A percentile compares a stretch with the other conserved stretches of the same genome.
These are phyloP conservation scores for Falco concolor DNA, from an alignment of 2,797 vertebrate genomes.

Conservation along the genomic window DNA sequence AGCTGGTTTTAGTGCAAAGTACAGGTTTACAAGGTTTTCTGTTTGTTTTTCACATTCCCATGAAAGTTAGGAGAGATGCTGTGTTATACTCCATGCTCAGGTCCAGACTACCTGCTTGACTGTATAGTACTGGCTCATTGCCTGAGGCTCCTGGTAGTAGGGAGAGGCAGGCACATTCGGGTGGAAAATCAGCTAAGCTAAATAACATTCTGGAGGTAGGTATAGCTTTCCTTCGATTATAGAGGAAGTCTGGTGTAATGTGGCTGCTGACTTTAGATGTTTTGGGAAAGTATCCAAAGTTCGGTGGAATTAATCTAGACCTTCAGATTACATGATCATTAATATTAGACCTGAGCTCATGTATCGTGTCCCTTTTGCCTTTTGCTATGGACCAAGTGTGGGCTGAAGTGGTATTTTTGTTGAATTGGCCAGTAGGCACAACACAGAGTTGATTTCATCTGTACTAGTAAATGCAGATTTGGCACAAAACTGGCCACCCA, in stretches of 20 bases:
- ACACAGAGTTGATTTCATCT: background rate
- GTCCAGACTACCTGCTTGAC: background rate
- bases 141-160: background rate
- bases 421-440: background rate
- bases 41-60: background rate
- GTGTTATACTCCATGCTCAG: background rate
- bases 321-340: background rate
- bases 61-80: background rate
- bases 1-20: background rate
- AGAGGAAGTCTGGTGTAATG: background rate
- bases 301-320: background rate
- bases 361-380: background rate
- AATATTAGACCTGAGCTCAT: background rate
- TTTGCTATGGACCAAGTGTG: background rate
- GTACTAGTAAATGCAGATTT: background rate
- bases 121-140: background rate
- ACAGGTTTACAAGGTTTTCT: rapidly evolving
- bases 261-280: background rate
- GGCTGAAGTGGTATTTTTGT: background rate
- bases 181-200: background rate
- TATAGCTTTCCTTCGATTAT: background rate
- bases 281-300: background rate
- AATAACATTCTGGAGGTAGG: background rate
- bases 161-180: background rate
- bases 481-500: background rate